A percentile compares a stretch with the other conserved stretches of the same genome.
These are phyloP conservation scores for Sycophila sp. DNA, from an alignment of 1,140 invertebrate species.

Conservation along the genomic window DNA sequence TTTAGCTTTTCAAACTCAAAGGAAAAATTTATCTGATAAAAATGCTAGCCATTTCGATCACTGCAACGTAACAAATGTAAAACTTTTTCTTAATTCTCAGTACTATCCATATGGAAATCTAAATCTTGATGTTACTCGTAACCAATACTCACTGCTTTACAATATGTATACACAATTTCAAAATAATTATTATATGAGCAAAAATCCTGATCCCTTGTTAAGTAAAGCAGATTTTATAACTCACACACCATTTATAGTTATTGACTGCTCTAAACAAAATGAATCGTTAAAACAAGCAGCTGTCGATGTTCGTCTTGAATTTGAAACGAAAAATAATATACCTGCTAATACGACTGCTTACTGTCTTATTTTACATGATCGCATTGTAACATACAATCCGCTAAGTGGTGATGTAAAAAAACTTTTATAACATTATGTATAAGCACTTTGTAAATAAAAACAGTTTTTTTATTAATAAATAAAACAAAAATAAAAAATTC, in stretches of 20 bases:
- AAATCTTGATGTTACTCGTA: slow-evolving; percentile 46
- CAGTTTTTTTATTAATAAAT: too few species aligned
- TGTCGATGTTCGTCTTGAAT: slow-evolving; percentile 35
- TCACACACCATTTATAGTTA: slow-evolving; percentile 27
- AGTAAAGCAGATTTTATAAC: slow-evolving; percentile 3
- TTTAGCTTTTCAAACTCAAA: slow-evolving; percentile 44
- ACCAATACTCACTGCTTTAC: slow-evolving; percentile 42
- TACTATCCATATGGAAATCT: slow-evolving; percentile 40
- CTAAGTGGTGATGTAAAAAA: slow-evolving; percentile 30
- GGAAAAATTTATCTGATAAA: slow-evolving; percentile 28
- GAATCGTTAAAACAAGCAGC: slow-evolving; percentile 33
- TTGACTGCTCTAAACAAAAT: slow-evolving; percentile 40
- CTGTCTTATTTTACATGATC: slow-evolving; percentile 41
- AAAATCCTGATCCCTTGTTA: neutral
- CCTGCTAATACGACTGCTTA: slow-evolving; percentile 35
- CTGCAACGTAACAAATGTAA: slow-evolving; percentile 9
- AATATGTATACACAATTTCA: slow-evolving; percentile 36
- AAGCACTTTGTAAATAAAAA: too few species aligned
- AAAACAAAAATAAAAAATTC: too few species aligned
- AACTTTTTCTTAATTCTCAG: neutral
- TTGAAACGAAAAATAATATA: slow-evolving; percentile 23
- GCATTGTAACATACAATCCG: slow-evolving; percentile 31
- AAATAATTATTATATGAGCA: neutral
- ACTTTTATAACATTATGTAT: neutral
- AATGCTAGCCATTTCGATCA: slow-evolving; percentile 31